phyloP scores from a whole-genome alignment of 2,888 invertebrate species.

The Pandemis heparana region DNA sequence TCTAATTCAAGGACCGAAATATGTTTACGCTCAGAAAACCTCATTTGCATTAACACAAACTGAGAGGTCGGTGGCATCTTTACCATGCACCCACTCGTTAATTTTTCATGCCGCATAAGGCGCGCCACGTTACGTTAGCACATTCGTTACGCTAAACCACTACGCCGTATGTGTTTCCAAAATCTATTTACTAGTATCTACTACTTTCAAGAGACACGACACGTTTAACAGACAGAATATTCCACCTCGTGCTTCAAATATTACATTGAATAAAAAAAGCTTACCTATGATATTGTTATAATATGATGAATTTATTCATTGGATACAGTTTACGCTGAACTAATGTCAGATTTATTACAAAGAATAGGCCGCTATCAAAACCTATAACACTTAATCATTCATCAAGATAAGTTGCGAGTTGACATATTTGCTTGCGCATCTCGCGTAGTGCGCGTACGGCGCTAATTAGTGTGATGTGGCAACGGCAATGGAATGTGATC shows the following conservation, averaged over 20 bases:
- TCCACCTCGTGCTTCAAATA: neutral
- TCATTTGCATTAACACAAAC: neutral
- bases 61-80: neutral
- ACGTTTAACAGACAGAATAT: neutral
- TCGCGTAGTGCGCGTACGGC: conserved; percentile 2
- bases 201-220: neutral
- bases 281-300: neutral
- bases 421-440: conserved; percentile 51
- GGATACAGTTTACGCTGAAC: neutral
- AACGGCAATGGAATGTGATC: conserved; percentile 31
- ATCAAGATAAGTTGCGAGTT: conserved; percentile 65
- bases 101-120: neutral
- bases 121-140: neutral
- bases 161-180: too few relatives aligned
- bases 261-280: neutral
- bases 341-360: conserved; percentile 36
- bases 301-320: neutral
- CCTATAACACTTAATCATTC: conserved; percentile 57
- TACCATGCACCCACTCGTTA: conserved; percentile 5
- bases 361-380: conserved; percentile 53
- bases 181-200: neutral
- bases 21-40: neutral
- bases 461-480: conserved; percentile 41
- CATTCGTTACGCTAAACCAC: neutral
- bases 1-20: neutral